phyloP scores from a whole-genome alignment of 2,113 vertebrate genomes.

The Montifringilla adamsi region DNA sequence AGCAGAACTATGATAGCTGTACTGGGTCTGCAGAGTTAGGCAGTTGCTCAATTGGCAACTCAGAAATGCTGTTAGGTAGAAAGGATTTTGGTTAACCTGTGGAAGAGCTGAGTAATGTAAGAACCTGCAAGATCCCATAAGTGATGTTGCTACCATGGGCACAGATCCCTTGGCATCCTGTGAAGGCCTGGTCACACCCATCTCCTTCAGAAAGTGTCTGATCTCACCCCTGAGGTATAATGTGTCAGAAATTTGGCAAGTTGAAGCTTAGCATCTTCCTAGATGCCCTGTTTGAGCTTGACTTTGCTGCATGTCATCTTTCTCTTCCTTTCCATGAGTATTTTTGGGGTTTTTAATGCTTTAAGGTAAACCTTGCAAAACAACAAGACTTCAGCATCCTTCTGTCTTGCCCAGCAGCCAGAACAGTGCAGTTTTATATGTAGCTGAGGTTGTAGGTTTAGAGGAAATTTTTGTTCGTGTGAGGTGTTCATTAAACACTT shows the following conservation, averaged over 20 bases:
- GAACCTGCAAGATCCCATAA: background rate
- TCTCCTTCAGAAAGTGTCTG: background rate
- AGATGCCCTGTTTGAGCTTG: constrained; percentile 20
- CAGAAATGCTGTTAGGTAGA: background rate
- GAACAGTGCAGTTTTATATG: background rate
- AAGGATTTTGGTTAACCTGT: background rate
- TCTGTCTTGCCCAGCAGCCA: background rate
- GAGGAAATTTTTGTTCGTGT: background rate
- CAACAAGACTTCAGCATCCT: background rate
- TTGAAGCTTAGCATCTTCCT: background rate
- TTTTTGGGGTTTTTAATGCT: background rate
- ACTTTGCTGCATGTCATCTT: background rate
- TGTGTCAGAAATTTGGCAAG: background rate
- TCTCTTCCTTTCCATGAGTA: background rate
- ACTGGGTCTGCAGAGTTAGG: background rate
- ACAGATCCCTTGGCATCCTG: background rate
- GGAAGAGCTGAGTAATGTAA: background rate
- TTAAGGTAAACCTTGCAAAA: background rate
- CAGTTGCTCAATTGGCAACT: background rate
- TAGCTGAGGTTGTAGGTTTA: background rate
- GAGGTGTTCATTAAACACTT: background rate
- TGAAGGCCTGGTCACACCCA: background rate
- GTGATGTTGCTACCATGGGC: background rate
- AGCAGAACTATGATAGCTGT: background rate
- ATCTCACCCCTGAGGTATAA: background rate